These are phyloP conservation scores for Scomberomorus guttatus DNA, from an alignment of 2,797 vertebrate genomes.

Conservation along the genomic window DNA sequence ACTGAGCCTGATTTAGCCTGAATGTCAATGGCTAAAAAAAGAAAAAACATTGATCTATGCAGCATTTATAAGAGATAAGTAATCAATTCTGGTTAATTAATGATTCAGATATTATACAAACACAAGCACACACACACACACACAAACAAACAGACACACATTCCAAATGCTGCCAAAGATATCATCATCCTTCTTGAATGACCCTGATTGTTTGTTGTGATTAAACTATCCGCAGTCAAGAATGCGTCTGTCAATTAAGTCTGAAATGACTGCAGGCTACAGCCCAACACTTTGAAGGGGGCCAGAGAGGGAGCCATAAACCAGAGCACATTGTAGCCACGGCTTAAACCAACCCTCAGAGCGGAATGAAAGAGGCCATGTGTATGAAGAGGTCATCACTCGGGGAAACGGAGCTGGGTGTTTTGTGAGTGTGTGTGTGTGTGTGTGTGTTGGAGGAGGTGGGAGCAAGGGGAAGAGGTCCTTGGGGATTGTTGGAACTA, in stretches of 20 bases:
- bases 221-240: constrained; percentile 66
- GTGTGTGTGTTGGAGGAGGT: constrained; percentile 31
- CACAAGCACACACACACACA: constrained; percentile 18
- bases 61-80: neutral
- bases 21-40: neutral
- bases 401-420: constrained; percentile 65
- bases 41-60: neutral
- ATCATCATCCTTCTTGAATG: constrained; percentile 49
- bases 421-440: constrained; percentile 48
- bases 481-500: constrained; percentile 60
- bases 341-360: constrained; percentile 73
- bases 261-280: constrained; percentile 68
- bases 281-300: constrained; percentile 64
- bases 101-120: constrained; percentile 24
- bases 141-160: constrained; percentile 29
- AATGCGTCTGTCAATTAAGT: constrained; percentile 71
- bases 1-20: neutral
- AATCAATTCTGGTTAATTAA: constrained; percentile 2
- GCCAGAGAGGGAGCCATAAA: constrained; percentile 70
- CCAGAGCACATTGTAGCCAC: constrained; percentile 52
- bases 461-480: constrained; percentile 42
- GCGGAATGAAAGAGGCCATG: constrained; percentile 80
- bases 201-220: constrained; percentile 71
- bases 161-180: constrained; percentile 40
- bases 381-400: constrained; percentile 79